phyloP scores from a whole-genome alignment of 2,888 invertebrate genomes.

The Platycheirus rosarum region DNA sequence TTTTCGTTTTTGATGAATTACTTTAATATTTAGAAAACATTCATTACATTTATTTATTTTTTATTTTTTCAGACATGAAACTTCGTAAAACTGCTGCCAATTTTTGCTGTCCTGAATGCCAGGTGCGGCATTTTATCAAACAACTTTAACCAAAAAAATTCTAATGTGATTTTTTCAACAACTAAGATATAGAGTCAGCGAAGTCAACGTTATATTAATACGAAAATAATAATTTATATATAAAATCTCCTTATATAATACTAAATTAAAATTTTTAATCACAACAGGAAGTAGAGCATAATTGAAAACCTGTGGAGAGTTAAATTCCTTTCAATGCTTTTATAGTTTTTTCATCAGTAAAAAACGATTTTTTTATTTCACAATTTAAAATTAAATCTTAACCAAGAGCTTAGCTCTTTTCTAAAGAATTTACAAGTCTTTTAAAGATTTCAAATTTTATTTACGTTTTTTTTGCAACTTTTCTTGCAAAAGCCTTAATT shows the following conservation, averaged over 20 bases:
- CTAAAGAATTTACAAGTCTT: slow-evolving; percentile 11
- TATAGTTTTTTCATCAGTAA: slow-evolving; percentile 35
- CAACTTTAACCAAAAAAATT: slow-evolving; percentile 74
- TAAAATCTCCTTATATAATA: slow-evolving; percentile 53
- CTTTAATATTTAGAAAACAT: no score
- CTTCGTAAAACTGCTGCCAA: slow-evolving; percentile 79
- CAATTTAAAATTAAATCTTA: background rate
- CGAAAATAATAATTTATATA: slow-evolving; percentile 55
- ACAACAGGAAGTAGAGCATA: slow-evolving; percentile 50
- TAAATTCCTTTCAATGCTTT: slow-evolving; percentile 5
- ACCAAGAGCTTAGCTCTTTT: background rate
- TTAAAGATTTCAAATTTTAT: slow-evolving; percentile 4
- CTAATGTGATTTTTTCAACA: slow-evolving; percentile 66
- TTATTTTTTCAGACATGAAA: slow-evolving; percentile 81
- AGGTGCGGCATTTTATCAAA: slow-evolving; percentile 77
- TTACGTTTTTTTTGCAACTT: background rate
- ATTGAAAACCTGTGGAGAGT: slow-evolving; percentile 26
- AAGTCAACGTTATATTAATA: slow-evolving; percentile 75
- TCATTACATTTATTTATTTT: slow-evolving; percentile 44
- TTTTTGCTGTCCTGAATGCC: slow-evolving; percentile 81
- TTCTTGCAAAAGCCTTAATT: slow-evolving; percentile 19
- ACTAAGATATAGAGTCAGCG: slow-evolving; percentile 79
- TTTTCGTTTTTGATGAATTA: no score
- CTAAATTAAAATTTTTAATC: slow-evolving; percentile 48
- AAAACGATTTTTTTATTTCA: background rate